A percentile compares a stretch with the other conserved stretches of the same genome.
Conservation (phyloP, 2,113 vertebrate species). For the Microcebus ravelobensis region DNA sequence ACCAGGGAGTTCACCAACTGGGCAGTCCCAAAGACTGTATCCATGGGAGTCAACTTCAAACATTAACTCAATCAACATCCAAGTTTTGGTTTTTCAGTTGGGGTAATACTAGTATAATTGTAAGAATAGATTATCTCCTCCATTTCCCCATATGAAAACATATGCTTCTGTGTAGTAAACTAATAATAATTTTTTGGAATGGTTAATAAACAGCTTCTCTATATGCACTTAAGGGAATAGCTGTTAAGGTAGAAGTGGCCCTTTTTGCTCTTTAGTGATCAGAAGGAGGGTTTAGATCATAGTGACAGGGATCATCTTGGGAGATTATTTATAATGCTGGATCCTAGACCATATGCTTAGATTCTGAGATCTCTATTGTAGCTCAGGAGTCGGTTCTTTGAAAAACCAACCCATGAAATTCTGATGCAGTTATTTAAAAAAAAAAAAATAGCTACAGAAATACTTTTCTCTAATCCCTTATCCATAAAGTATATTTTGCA, state of each 20-base stretch:
- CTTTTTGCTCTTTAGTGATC: not conserved
- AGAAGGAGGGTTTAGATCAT: not conserved
- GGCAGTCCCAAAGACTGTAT: too few species aligned
- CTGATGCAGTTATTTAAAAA: not conserved
- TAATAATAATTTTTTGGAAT: not conserved
- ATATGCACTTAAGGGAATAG: not conserved
- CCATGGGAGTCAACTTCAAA: not conserved
- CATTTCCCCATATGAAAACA: not conserved
- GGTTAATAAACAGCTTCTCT: not conserved
- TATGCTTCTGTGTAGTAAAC: not conserved
- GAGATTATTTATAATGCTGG: not conserved
- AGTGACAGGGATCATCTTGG: not conserved
- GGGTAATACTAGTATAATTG: not conserved
- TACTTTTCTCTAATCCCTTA: not conserved
- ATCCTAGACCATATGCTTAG: not conserved
- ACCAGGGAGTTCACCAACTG: not conserved
- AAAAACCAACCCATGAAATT: not conserved
- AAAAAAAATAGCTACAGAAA: not conserved
- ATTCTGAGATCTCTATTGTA: not conserved
- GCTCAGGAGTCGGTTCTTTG: not conserved
- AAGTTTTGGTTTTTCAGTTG: not conserved
- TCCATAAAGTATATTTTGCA: not conserved
- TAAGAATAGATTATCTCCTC: not conserved
- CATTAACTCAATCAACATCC: not conserved
- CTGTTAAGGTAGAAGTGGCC: not conserved